A percentile compares a stretch with the other conserved stretches of the same genome.
These are phyloP conservation scores for Coccyzus lansbergi DNA, from an alignment of 2,797 vertebrate genomes.

Conservation along the genomic window DNA sequence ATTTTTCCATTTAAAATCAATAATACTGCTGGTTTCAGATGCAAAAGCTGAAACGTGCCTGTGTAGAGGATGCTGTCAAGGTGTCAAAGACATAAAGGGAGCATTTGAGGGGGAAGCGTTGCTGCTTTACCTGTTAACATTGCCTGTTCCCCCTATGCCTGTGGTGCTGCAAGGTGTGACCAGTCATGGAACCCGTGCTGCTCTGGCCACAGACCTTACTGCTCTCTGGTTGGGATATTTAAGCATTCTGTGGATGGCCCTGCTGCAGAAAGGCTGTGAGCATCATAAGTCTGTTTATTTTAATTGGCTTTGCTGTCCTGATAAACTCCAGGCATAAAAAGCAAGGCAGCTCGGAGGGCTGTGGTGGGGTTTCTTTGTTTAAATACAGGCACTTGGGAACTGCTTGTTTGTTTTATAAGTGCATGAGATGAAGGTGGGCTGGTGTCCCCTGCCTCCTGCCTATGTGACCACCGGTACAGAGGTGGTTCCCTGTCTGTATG, in stretches of 20 bases:
- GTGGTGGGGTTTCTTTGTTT: conserved; percentile 10
- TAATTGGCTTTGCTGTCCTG: conserved; percentile 52
- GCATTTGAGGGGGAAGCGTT: accelerated
- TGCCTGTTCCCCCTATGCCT: neutral
- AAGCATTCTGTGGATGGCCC: neutral
- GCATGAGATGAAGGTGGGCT: neutral
- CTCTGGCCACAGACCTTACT: neutral
- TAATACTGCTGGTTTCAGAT: neutral
- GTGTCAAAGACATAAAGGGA: neutral
- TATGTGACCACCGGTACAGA: neutral
- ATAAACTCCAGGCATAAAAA: conserved; percentile 2
- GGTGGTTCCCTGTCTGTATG: neutral
- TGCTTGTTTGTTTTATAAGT: neutral
- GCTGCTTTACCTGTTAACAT: neutral
- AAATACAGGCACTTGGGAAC: neutral
- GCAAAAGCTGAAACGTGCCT: neutral
- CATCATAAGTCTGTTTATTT: conserved; percentile 36
- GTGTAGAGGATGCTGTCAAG: neutral
- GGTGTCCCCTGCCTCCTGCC: neutral
- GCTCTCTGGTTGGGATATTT: neutral
- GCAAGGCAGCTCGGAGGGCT: neutral
- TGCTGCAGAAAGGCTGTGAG: neutral
- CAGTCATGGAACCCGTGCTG: neutral
- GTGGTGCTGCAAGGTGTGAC: too few relatives aligned
- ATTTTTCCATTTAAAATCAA: neutral